These are phyloP conservation scores for Pseudobourletiella spinata DNA, from an alignment of 1,140 invertebrate genomes.

Conservation along the genomic window DNA sequence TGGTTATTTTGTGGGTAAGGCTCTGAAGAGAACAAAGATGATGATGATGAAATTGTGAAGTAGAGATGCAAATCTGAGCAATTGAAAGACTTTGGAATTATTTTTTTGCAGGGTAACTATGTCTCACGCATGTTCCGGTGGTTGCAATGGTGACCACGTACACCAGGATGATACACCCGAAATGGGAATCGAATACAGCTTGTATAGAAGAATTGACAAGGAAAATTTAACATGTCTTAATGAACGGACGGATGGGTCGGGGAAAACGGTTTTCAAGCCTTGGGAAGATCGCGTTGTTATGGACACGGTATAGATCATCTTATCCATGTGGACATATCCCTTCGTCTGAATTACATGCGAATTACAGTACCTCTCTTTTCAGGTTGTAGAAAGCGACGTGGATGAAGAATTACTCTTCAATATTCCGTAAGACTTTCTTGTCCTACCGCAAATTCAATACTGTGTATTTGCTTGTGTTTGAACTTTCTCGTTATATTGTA, in stretches of 20 bases:
- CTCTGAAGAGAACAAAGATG: no score
- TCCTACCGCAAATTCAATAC: no score
- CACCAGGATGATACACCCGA: conserved; percentile 57
- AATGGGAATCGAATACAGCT: conserved; percentile 73
- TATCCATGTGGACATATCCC: no score
- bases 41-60: no score
- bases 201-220: conserved; percentile 81
- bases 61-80: no score
- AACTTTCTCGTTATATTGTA: no score
- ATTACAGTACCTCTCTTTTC: no score
- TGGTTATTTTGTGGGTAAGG: no score
- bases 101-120: not conserved
- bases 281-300: conserved; percentile 77
- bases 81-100: not conserved
- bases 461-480: no score
- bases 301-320: conserved; percentile 51
- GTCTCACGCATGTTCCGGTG: conserved; percentile 22
- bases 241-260: conserved; percentile 72
- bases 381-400: conserved; percentile 90
- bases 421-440: conserved; percentile 80
- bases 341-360: no score
- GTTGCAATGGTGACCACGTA: conserved; percentile 41
- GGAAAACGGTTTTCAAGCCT: conserved; percentile 79
- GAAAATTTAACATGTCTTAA: conserved; percentile 86
- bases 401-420: conserved; percentile 92